phyloP scores from a whole-genome alignment of 2,797 vertebrate genomes.

The Acanthopagrus latus region DNA sequence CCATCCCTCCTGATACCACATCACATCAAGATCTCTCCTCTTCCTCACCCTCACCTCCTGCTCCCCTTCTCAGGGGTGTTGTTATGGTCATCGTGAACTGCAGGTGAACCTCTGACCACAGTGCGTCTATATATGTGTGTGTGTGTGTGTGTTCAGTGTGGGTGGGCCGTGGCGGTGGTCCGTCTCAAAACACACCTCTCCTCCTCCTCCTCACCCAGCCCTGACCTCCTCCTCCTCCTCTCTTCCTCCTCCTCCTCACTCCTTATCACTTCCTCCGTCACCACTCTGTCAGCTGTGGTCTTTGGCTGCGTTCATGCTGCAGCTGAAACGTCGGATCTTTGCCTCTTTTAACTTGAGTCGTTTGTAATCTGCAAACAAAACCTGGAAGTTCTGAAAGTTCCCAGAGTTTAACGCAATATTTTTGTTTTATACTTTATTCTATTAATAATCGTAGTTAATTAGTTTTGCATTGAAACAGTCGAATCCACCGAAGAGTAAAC shows the following conservation, averaged over 20 bases:
- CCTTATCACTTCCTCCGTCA: constrained; percentile 39
- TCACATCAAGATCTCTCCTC: neutral
- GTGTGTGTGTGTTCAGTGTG: constrained; percentile 37
- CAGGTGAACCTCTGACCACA: constrained; percentile 75
- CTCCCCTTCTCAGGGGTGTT: constrained; percentile 55
- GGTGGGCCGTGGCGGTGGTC: constrained; percentile 65
- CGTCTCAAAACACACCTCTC: constrained; percentile 36
- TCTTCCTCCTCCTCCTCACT: constrained; percentile 6
- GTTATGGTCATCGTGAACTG: constrained; percentile 74
- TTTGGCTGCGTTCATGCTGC: neutral
- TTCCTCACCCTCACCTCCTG: constrained; percentile 9
- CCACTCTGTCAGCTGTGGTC: neutral
- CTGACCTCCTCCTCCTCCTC: constrained; percentile 30
- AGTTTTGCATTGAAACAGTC: too few relatives aligned
- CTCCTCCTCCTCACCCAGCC: constrained; percentile 27
- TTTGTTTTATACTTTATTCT: too few relatives aligned
- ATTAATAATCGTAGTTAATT: too few relatives aligned
- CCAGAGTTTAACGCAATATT: too few relatives aligned
- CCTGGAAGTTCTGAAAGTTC: too few relatives aligned
- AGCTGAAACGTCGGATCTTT: constrained; percentile 9
- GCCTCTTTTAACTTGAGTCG: neutral
- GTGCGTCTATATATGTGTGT: constrained; percentile 11
- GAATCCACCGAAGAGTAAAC: too few relatives aligned
- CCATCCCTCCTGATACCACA: constrained; percentile 27
- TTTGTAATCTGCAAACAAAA: neutral